Evolutionary conservation across 2,797 vertebrate genomes (phyloP).

Genomic region (Mustela erminea): DNA sequence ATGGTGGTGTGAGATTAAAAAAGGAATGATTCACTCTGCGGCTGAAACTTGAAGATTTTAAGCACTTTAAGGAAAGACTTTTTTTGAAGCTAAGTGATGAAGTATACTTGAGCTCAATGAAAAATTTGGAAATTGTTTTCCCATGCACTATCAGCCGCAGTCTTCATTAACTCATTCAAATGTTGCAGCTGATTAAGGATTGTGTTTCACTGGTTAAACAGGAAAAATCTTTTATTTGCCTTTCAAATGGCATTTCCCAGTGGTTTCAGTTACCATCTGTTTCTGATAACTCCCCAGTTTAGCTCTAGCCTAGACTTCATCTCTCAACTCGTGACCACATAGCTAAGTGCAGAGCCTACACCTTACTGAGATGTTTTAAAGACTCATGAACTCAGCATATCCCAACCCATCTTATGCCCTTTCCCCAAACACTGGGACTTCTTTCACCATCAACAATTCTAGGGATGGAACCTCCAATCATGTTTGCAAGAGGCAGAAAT

Average conservation of each 20-base stretch:
- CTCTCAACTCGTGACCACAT: constrained; percentile 25
- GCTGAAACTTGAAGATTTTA: constrained; percentile 23
- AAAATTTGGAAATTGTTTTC: constrained; percentile 33
- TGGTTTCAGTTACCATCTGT: constrained; percentile 70
- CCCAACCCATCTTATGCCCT: not conserved
- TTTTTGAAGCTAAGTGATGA: constrained; percentile 1
- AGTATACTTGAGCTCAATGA: not conserved
- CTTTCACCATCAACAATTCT: not conserved
- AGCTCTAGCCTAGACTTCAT: constrained; percentile 58
- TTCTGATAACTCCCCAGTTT: constrained; percentile 66
- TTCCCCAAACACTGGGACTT: not conserved
- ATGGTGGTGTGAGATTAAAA: not conserved
- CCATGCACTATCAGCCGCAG: not conserved
- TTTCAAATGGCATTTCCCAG: constrained; percentile 74
- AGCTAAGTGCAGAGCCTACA: not conserved
- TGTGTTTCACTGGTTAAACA: constrained; percentile 63
- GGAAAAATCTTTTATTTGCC: constrained; percentile 69
- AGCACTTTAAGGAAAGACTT: constrained; percentile 9
- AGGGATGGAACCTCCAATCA: not conserved
- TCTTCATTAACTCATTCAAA: constrained; percentile 62
- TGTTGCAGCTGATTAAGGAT: constrained; percentile 60
- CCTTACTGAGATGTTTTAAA: not conserved
- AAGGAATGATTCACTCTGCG: not conserved
- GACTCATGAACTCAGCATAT: not conserved
- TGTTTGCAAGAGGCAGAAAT: not conserved